A percentile compares a stretch with the other conserved stretches of the same genome.
phyloP scores from a whole-genome alignment of 2,797 vertebrate genomes.

The Percopsis omiscomaycus region DNA sequence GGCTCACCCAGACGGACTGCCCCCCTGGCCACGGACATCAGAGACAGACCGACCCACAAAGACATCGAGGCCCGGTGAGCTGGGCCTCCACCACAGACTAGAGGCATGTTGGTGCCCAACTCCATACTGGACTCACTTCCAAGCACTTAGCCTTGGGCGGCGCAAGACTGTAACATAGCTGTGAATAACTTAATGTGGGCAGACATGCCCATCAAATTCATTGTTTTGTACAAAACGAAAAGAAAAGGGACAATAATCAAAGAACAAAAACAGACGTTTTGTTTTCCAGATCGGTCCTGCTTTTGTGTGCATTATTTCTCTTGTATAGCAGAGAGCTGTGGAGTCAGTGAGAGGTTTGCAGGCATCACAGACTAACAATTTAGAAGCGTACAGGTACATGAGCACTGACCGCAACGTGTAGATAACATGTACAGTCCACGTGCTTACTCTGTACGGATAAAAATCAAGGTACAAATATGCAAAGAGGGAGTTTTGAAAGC shows the following conservation, averaged over 20 bases:
- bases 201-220: constrained; percentile 34
- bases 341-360: constrained; percentile 62
- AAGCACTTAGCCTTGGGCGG: constrained; percentile 76
- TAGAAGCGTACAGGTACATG: constrained; percentile 76
- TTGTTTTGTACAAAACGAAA: constrained; percentile 67
- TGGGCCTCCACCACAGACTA: constrained; percentile 9
- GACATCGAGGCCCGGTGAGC: constrained; percentile 95
- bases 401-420: constrained; percentile 79
- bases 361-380: constrained; percentile 40
- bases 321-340: constrained; percentile 75
- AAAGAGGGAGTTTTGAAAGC: constrained; percentile 96
- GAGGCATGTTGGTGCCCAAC: constrained; percentile 26
- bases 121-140: constrained; percentile 67
- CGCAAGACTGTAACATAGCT: constrained; percentile 76
- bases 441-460: constrained; percentile 83
- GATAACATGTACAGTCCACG: constrained; percentile 85
- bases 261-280: constrained; percentile 75
- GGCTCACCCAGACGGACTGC: constrained; percentile 95
- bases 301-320: constrained; percentile 77
- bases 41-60: constrained; percentile 93
- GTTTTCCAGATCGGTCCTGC: constrained; percentile 78
- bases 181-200: constrained; percentile 73
- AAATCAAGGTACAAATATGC: constrained; percentile 96
- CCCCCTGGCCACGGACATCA: constrained; percentile 88
- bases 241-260: constrained; percentile 45